phyloP scores from a whole-genome alignment of 1,140 invertebrate species.

The Eueides isabella region DNA sequence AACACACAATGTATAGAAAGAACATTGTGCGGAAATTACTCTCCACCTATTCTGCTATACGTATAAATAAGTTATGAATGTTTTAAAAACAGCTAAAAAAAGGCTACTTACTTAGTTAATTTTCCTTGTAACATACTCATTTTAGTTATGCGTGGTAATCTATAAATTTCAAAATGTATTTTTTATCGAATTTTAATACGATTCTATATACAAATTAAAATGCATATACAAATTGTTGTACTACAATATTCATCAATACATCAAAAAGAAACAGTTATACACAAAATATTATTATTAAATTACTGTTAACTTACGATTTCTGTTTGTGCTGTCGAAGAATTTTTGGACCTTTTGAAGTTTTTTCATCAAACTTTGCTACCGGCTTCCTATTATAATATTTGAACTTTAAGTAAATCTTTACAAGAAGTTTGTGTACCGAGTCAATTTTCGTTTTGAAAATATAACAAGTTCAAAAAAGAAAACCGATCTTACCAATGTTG shows the following conservation, averaged over 20 bases:
- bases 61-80: too few species aligned
- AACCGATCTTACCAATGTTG: conserved; percentile 9
- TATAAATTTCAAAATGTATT: conserved; percentile 9
- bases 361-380: conserved; percentile 9
- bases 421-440: not conserved
- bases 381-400: conserved; percentile 16
- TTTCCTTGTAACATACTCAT: conserved; percentile 39
- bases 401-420: conserved; percentile 4
- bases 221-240: not conserved
- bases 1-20: too few species aligned
- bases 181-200: not conserved
- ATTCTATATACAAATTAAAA: too few species aligned
- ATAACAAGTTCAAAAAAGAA: not conserved
- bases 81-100: not conserved
- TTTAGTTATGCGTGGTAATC: conserved; percentile 39
- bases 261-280: too few species aligned
- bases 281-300: not conserved
- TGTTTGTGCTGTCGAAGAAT: not conserved
- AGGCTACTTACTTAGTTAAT: conserved; percentile 38
- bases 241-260: too few species aligned
- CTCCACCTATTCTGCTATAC: too few species aligned
- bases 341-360: conserved; percentile 17
- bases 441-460: not conserved
- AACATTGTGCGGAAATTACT: too few species aligned
- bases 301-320: conserved; percentile 15